Base-by-base conservation (phyloP, 1,140 invertebrate genomes). In the Pristionchus pacificus region DNA sequence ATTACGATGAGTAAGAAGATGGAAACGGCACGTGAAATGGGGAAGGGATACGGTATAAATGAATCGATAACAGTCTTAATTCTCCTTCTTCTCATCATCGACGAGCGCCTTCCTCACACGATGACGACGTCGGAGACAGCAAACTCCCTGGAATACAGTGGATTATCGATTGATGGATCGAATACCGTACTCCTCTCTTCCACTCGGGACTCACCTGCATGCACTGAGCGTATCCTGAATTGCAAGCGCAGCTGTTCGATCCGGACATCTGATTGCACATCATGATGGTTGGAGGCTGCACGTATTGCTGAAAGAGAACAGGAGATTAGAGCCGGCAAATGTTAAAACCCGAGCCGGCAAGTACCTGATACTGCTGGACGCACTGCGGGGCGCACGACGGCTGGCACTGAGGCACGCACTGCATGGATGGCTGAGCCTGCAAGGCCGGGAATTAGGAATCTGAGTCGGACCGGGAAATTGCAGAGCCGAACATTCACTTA, bases 181-280 rank as follows among this genome's bases (percentile, higher is more conserved):
- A 61, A 57, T 57, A 19, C 19, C 55, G 55, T n/a, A n/a, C n/a
- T n/a, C n/a, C n/a, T n/a, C n/a, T n/a, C n/a, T n/a, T n/a, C n/a
- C n/a, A n/a, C n/a, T n/a, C n/a, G n/a, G n/a, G n/a, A n/a, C 29
- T 30, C 24, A 27, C 29, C 60, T 27, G 64, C 65, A 65, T 72
- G 62, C 74, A 75, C 62, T 78, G 77, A n/a, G 75, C 70, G 59
- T 78, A 78, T 59, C 77, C 77, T 30, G 68, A 66, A 29, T 72
- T 72, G 62, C 77, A 78, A n/a, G 77, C 71, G 63, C 77, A 78
- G 0, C 30, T 49, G 27, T 60, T 57, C 24, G 49, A 49, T 59
- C 60, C 71, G 10, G 67, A 69, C 13, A 66, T 38, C 62, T 73
- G 73, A n/a, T 69, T 69, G 66, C 77, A 78, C 66, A 78, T 71